Conservation (phyloP, 2,113 vertebrate genomes). For the Percopsis transmontana region DNA sequence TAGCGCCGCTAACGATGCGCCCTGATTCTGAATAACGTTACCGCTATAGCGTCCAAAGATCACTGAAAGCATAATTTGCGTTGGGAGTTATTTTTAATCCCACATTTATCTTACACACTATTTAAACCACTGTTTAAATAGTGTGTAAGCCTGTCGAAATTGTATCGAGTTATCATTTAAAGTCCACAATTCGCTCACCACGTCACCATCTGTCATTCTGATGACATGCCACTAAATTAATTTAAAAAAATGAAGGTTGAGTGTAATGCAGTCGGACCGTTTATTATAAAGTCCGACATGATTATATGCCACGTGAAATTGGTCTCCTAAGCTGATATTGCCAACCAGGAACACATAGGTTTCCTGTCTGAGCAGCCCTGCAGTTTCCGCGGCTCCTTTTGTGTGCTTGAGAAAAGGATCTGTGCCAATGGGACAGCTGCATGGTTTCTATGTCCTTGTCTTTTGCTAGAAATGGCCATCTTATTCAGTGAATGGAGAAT, state of each 20-base stretch:
- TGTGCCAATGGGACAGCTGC: constrained; percentile 58
- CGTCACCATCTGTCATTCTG: neutral
- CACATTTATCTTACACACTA: too few relatives aligned
- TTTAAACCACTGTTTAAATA: too few relatives aligned
- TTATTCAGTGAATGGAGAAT: constrained; percentile 12
- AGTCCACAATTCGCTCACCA: neutral
- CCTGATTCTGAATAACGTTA: too few relatives aligned
- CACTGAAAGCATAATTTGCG: too few relatives aligned
- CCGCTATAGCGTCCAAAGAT: too few relatives aligned
- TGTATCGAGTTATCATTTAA: constrained; percentile 1
- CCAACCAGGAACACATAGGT: constrained; percentile 14
- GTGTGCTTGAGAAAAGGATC: constrained; percentile 56
- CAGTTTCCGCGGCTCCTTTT: constrained; percentile 55
- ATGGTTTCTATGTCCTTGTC: constrained; percentile 44
- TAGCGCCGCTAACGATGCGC: too few relatives aligned
- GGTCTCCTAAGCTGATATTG: constrained; percentile 13
- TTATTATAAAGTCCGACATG: neutral
- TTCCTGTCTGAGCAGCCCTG: neutral
- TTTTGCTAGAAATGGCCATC: constrained; percentile 24
- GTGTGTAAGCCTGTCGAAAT: neutral
- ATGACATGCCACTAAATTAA: neutral
- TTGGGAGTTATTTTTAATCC: too few relatives aligned
- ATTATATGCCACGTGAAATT: neutral
- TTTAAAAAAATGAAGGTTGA: neutral
- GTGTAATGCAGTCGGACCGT: neutral